Base-by-base conservation (phyloP, 1,140 invertebrate species). In the Condylostylus longicornis region DNA sequence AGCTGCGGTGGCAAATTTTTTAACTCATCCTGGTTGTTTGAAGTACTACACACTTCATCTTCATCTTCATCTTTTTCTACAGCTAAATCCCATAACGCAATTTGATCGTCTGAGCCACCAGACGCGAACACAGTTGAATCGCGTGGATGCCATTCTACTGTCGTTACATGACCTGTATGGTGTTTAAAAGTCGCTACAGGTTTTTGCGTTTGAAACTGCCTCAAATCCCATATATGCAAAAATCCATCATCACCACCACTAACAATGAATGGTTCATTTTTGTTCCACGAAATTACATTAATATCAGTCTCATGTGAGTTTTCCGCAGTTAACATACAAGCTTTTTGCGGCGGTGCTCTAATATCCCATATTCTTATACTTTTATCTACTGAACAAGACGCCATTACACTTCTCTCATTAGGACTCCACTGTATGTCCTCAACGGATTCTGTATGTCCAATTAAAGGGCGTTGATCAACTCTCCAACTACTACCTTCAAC, bases 401-500 rank as follows among this genome's bases (percentile, higher is more conserved):
- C 89, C 43, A 98, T 69, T 2, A 97, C 89, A 68, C 85, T 79
- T 41, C 67, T 70, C 68, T 99, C 95, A 67, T 80, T 95, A 3
- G 93, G 91, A 41, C 93, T 98, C 95, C 96, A 99, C 52, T 97
- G 90, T 40, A 99, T 69, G 65, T 99, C 96, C 70, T 99, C 96
- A 6, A 99, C 88, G 35, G 93, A 98, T 28, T 72, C 75, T 15
- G 75, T 79, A 57, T 99, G 95, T 2, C 83, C 89, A 42, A 75
- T 69, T 40, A 87, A 74, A 2, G 93, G 81, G 33, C 79, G 67
- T 54, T 91, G 83, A 63, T 95, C 86, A 7, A 98, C 85, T 48
- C 71, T 65, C 91, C 91, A 98, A 28, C 67, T 71, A 2, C 70
- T 65, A 33, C 67, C 74, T 50, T 89, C 74, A 43, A 64, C 62